Conservation (phyloP, 2,888 invertebrate genomes). For the Papilio demoleus region DNA sequence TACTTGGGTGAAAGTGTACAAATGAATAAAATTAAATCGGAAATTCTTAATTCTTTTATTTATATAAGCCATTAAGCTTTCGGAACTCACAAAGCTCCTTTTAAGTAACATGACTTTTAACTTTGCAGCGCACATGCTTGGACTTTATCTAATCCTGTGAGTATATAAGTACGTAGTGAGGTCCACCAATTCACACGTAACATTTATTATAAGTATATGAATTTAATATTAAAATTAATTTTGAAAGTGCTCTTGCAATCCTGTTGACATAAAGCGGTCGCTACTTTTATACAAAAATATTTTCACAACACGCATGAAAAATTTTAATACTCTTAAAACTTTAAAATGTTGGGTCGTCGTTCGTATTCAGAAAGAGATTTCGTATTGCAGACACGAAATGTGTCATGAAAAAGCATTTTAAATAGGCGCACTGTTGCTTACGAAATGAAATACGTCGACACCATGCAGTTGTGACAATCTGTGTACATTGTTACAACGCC, state of each 20-base stretch:
- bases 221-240: slow-evolving; percentile 21
- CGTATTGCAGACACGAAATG: slow-evolving; percentile 36
- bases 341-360: slow-evolving; percentile 24
- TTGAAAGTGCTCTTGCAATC: slow-evolving; percentile 19
- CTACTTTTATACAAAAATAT: slow-evolving; percentile 23
- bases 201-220: not conserved
- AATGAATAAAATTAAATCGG: too few relatives aligned
- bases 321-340: slow-evolving; percentile 31
- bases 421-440: slow-evolving; percentile 35
- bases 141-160: slow-evolving; percentile 26
- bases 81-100: slow-evolving; percentile 77
- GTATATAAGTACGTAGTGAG: slow-evolving; percentile 14
- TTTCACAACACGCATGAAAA: slow-evolving; percentile 21
- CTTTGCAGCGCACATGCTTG: slow-evolving; percentile 59
- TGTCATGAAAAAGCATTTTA: slow-evolving; percentile 39
- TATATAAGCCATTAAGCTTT: slow-evolving; percentile 63
- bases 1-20: too few relatives aligned
- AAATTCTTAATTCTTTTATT: slow-evolving; percentile 12
- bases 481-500: slow-evolving; percentile 1
- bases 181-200: not conserved
- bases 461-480: slow-evolving; percentile 20
- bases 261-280: slow-evolving; percentile 19
- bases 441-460: slow-evolving; percentile 36
- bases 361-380: slow-evolving; percentile 36
- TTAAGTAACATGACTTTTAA: slow-evolving; percentile 83